Conservation (phyloP, 2,113 vertebrate species). For the Astur gentilis region DNA sequence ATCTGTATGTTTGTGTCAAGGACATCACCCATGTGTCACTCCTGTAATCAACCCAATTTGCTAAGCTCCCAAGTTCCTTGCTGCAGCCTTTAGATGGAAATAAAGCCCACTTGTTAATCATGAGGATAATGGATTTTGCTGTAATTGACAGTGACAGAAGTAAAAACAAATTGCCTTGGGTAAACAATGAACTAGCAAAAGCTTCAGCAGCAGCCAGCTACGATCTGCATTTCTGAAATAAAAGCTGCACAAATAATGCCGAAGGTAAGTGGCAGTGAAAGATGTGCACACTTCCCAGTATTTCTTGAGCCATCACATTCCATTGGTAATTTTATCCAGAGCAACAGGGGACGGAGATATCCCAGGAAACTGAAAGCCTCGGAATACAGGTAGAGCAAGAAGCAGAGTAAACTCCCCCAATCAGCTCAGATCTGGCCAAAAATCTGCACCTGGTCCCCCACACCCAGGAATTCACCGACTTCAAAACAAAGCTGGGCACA, state of each 20-base stretch:
- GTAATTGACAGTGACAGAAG: slow-evolving; percentile 60
- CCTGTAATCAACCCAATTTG: slow-evolving; percentile 54
- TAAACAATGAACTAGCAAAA: background rate
- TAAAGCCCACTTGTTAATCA: slow-evolving; percentile 35
- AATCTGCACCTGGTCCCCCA: background rate
- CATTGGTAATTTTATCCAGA: background rate
- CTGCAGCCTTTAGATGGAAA: slow-evolving; percentile 11
- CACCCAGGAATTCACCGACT: background rate
- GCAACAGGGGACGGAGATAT: background rate
- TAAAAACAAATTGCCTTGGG: slow-evolving; percentile 32
- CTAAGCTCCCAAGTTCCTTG: slow-evolving; percentile 18
- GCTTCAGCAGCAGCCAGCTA: background rate
- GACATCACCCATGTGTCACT: slow-evolving; percentile 29
- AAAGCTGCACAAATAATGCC: background rate
- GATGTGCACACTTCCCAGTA: background rate
- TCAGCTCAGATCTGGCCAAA: background rate
- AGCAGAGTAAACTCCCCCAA: background rate
- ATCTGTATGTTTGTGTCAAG: background rate
- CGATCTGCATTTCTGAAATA: background rate
- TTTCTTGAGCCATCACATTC: background rate
- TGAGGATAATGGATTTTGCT: slow-evolving; percentile 51
- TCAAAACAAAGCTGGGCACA: background rate
- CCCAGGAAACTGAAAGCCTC: background rate
- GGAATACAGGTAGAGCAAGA: background rate
- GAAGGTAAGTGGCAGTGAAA: background rate